phyloP scores from a whole-genome alignment of 2,797 vertebrate species.

The Pseudocheirus occidentalis region DNA sequence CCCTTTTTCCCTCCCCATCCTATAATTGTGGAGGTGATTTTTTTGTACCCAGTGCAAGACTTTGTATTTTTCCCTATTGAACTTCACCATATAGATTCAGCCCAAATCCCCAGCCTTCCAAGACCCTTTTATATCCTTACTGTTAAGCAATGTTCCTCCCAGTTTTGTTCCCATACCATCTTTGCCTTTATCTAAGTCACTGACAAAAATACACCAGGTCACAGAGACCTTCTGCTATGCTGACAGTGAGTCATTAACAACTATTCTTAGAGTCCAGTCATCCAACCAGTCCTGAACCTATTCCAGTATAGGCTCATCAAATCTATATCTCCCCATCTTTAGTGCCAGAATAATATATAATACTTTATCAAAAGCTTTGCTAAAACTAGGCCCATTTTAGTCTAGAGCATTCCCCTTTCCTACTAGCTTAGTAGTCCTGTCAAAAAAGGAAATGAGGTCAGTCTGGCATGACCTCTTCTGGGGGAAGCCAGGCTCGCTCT shows the following conservation, averaged over 20 bases:
- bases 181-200: not conserved
- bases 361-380: not conserved
- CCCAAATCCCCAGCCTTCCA: not conserved
- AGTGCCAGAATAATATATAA: not conserved
- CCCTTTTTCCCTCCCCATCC: not conserved
- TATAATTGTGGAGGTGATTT: not conserved
- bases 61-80: not conserved
- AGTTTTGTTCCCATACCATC: not conserved
- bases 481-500: not conserved
- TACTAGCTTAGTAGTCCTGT: not conserved
- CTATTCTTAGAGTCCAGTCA: not conserved
- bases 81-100: not conserved
- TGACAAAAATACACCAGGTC: not conserved
- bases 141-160: not conserved
- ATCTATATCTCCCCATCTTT: not conserved
- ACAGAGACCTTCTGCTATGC: not conserved
- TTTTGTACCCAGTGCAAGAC: not conserved
- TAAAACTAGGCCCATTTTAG: not conserved
- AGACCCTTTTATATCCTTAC: not conserved
- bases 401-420: not conserved
- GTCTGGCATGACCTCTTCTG: not conserved
- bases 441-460: not conserved
- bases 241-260: not conserved
- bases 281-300: not conserved
- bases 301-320: not conserved